A percentile compares a stretch with the other conserved stretches of the same genome.
These are phyloP conservation scores for Drosophila pallidifrons DNA, from an alignment of 1,140 invertebrate genomes.

Conservation along the genomic window DNA sequence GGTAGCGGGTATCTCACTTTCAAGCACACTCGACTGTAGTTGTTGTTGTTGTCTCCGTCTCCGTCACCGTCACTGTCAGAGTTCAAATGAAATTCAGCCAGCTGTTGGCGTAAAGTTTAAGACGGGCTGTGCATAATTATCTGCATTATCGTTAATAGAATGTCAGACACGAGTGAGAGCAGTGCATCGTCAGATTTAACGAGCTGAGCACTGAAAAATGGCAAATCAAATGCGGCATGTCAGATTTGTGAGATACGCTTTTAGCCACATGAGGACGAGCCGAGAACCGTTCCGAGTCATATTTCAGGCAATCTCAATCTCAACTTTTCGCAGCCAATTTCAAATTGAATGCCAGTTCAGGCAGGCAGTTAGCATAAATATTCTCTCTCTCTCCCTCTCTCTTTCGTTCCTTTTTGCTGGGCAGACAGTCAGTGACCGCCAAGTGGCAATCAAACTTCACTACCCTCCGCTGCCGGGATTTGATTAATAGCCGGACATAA, in stretches of 20 bases:
- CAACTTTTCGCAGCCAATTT: conserved; percentile 50
- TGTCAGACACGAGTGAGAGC: not conserved
- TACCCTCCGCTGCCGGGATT: conserved; percentile 17
- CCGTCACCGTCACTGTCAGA: not conserved
- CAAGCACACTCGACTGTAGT: too few species aligned
- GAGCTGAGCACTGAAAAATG: conserved; percentile 33
- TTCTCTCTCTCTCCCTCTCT: not conserved
- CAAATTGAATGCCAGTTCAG: conserved; percentile 44
- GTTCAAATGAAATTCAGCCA: conserved; percentile 5
- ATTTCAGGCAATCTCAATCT: conserved; percentile 41
- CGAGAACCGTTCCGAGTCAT: conserved; percentile 18
- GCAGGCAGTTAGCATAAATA: conserved; percentile 49
- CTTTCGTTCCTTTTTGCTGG: too few species aligned
- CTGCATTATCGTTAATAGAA: conserved; percentile 36
- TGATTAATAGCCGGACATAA: conserved; percentile 52
- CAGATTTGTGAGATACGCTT: conserved; percentile 15
- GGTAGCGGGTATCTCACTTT: too few species aligned
- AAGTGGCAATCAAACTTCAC: conserved; percentile 45
- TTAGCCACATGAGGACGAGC: conserved; percentile 6
- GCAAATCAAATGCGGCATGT: conserved; percentile 40
- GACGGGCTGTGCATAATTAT: conserved; percentile 34
- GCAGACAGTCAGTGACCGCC: conserved; percentile 7
- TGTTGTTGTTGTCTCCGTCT: not conserved
- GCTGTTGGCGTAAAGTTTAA: conserved; percentile 20
- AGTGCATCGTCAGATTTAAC: conserved; percentile 19